These are phyloP conservation scores for Serilophus lunatus DNA, from an alignment of 2,113 vertebrate species.

Conservation along the genomic window DNA sequence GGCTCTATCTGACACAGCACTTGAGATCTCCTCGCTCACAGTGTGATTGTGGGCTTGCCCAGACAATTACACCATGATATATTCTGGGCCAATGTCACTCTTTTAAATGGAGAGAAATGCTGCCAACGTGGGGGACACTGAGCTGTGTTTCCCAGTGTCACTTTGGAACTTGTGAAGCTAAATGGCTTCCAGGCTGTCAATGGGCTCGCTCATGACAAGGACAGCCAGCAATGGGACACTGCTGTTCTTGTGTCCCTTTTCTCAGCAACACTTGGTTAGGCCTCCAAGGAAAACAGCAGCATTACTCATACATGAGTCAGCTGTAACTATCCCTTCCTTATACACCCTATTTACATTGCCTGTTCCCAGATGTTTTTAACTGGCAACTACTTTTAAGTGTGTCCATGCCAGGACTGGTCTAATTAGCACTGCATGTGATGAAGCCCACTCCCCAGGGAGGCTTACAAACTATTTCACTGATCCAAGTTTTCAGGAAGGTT, in stretches of 20 bases:
- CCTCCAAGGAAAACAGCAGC: neutral
- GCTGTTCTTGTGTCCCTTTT: neutral
- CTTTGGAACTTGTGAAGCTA: neutral
- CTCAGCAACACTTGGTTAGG: neutral
- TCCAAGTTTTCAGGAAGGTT: neutral
- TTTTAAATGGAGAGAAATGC: neutral
- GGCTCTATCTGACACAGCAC: neutral
- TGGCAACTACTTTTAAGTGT: neutral
- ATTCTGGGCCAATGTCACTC: neutral
- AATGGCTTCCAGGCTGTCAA: neutral
- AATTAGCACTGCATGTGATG: neutral
- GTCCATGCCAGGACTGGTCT: neutral
- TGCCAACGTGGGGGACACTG: neutral
- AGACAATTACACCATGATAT: neutral
- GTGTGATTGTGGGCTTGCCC: neutral
- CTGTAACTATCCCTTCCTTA: neutral
- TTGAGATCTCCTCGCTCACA: neutral
- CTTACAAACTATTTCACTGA: neutral
- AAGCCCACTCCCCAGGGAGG: neutral
- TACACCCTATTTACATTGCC: neutral
- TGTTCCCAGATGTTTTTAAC: conserved; percentile 24
- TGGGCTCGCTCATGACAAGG: neutral
- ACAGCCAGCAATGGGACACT: neutral
- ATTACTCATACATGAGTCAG: neutral
- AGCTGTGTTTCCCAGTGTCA: neutral